Percentiles rank a stretch among this genome's conserved stretches.
These are phyloP conservation scores for Amphilophus citrinellus DNA, from an alignment of 2,113 vertebrate species.

Conservation along the genomic window DNA sequence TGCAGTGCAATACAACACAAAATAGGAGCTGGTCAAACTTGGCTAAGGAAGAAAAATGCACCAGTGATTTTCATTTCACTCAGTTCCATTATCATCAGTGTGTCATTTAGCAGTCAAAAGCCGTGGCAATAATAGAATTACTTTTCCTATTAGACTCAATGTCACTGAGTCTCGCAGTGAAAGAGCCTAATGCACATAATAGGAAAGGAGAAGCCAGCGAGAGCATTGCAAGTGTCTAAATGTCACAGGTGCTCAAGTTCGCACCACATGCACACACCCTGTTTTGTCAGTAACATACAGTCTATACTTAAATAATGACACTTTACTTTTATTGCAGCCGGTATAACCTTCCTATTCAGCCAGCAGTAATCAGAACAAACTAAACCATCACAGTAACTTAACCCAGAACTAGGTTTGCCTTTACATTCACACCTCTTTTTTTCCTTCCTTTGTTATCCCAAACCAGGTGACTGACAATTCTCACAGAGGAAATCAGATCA, in stretches of 20 bases:
- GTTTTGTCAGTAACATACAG: constrained; percentile 50
- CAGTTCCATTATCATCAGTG: constrained; percentile 42
- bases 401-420: constrained; percentile 28
- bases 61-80: constrained; percentile 48
- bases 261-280: constrained; percentile 66
- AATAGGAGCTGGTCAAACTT: constrained; percentile 32
- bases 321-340: constrained; percentile 41
- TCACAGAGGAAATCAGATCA: constrained; percentile 44
- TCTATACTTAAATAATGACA: constrained; percentile 52
- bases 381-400: constrained; percentile 25
- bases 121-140: constrained; percentile 64
- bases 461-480: constrained; percentile 51
- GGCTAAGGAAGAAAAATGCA: constrained; percentile 45
- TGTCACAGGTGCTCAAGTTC: constrained; percentile 46
- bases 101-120: constrained; percentile 66
- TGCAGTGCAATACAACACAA: constrained; percentile 18
- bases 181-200: constrained; percentile 51
- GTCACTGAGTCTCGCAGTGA: constrained; percentile 46
- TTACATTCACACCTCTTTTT: not conserved
- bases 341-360: constrained; percentile 4
- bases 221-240: constrained; percentile 50
- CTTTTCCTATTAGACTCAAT: constrained; percentile 57
- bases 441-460: not conserved
- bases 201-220: constrained; percentile 21
- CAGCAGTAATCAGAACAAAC: constrained; percentile 30